Evolutionary conservation across 2,113 vertebrate species (phyloP), one percentile per base, ranked within the genome.

Genomic region (Helogale parvula): DNA sequence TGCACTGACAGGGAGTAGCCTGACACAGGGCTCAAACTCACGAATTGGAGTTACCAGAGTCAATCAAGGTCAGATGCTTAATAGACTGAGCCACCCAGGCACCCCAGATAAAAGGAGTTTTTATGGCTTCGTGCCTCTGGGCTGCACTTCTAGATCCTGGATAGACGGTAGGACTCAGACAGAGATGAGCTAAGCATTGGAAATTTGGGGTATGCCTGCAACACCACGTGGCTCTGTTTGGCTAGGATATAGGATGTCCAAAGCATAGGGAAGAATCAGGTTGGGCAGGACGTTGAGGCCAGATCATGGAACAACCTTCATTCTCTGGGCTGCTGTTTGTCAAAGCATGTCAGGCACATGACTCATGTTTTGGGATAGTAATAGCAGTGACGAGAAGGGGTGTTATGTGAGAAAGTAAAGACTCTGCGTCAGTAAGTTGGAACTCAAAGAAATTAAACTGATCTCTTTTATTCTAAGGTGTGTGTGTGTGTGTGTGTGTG

Each of bases 361-460:
- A 54, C 12, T 60, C 16, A 1, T 9, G 13, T 81, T 52, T 81
- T 7, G 57, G 54, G n/a, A 25, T 47, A 81, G 7, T 38, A 71
- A 88, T 23, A 81, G 50, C 77, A 81, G 60, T n/a, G 25, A 90
- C 3, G 13, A 52, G 31, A 80, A 79, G 23, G 13, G 27, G 14
- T 19, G 16, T 88, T 88, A 68, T 25, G 29, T 80, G 60, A 94
- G 88, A 95, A 94, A 82, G 17, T 23, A 41, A 87, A 96, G 80
- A 45, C 80, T 87, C 23, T 47, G 74, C 68, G 15, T 89, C 69
- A 94, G 33, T 52, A 90, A 77, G 15, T 31, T 88, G 68, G 60
- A 94, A 31, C 71, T 93, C 54, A 96, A 92, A 90, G 90, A 95
- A 21, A 29, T 15, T 68, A 90, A 88, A 84, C 69, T 54, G 29